Evolutionary conservation across 2,797 vertebrate genomes (phyloP), one percentile per base, ranked within the genome.

Genomic region (Bucorvus abyssinicus): DNA sequence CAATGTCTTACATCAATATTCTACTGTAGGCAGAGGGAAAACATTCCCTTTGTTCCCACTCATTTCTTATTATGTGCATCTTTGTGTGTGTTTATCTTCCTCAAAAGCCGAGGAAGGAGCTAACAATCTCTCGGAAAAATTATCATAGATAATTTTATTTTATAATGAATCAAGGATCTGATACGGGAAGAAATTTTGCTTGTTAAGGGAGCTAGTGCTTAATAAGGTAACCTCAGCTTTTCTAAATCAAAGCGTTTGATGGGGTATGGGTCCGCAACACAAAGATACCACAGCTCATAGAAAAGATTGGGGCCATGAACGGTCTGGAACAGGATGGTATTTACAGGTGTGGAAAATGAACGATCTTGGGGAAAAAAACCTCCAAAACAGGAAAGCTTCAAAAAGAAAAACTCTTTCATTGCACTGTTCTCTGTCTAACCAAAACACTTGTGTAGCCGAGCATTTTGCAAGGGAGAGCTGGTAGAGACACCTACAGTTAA

Each of bases 401-500:
- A 73, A 67, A 91, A 67, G 65, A 57, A 59, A 56, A n/a, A 29
- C 6, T 90, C 36, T 86, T 76, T 34, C 19, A 27, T 56, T 95
- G 59, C 74, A 34, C 30, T 4, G 0, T 49, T 34, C 59, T 56
- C 59, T 92, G 44, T 17, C 18, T 91, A 94, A 93, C 67, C 63
- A 84, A 95, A 93, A 86, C 82, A 88, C 85, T 80, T 92, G 36
- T 30, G 53, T 60, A 70, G 82, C 29, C 9, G 23, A 84, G 55
- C 44, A 71, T 74, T 95, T 90, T 93, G 53, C 59, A 87, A 93
- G 38, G 60, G 76, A 89, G 68, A 92, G 64, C 59, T 92, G 95
- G 78, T 94, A 94, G 78, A 94, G 85, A 94, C 67, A 95, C 82
- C 78, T 92, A 95, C 71, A 83, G 75, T 80, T 80, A 68, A 85